Evolutionary conservation across 1,140 invertebrate genomes (phyloP).

Genomic region (Calliphora vicina): DNA sequence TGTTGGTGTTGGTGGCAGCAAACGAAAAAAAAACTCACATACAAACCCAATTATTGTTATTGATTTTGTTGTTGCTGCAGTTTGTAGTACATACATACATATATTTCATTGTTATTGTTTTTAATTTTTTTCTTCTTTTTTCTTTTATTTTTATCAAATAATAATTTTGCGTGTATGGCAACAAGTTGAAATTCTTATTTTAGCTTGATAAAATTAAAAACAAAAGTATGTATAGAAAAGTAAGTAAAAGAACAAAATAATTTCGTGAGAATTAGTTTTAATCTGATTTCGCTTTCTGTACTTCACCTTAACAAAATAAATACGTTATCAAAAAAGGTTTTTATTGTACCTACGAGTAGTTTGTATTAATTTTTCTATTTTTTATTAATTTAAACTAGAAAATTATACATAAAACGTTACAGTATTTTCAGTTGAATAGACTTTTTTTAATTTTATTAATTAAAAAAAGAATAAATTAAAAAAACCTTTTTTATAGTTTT

Average conservation of each 20-base stretch:
- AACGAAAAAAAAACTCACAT: constrained; percentile 12
- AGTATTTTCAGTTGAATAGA: too few species aligned
- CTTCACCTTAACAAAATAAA: too few species aligned
- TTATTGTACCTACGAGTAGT: too few species aligned
- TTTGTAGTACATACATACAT: not conserved
- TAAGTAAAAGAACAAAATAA: not conserved
- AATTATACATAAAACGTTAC: too few species aligned
- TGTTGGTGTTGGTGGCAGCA: not conserved
- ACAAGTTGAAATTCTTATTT: constrained; percentile 9
- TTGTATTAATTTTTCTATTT: too few species aligned
- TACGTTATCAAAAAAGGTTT: too few species aligned
- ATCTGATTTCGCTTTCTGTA: not conserved
- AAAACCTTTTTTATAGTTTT: too few species aligned
- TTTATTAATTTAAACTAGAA: too few species aligned
- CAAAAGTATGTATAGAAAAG: too few species aligned
- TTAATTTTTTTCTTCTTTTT: not conserved
- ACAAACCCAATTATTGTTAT: not conserved
- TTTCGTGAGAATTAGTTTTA: not conserved
- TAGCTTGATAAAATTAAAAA: not conserved
- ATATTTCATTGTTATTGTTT: not conserved
- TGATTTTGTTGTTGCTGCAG: not conserved
- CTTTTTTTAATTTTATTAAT: too few species aligned
- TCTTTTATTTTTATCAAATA: not conserved
- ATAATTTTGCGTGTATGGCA: constrained; percentile 10
- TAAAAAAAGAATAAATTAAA: too few species aligned